Evolutionary conservation across 2,888 invertebrate genomes (phyloP).

Genomic region (Drosophila dives): DNA sequence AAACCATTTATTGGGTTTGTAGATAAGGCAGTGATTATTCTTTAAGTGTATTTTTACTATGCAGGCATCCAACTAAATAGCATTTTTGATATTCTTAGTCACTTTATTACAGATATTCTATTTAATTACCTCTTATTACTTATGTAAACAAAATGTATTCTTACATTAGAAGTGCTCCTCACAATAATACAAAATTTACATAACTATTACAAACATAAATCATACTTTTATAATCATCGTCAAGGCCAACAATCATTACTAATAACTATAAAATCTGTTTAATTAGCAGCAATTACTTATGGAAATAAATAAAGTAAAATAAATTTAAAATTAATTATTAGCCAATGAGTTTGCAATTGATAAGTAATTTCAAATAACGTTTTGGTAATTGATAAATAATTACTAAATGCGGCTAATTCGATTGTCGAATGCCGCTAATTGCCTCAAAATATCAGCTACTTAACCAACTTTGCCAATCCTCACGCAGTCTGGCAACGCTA

Average conservation of each 20-base stretch:
- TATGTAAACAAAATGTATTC: not conserved
- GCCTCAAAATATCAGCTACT: not conserved
- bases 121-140: not conserved
- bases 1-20: not conserved
- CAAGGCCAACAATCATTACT: not conserved
- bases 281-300: not conserved
- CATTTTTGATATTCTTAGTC: not conserved
- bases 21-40: not conserved
- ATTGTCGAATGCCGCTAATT: not conserved
- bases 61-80: not conserved
- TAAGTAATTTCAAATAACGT: not conserved
- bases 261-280: not conserved
- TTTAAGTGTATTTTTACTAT: not conserved
- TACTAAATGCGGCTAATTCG: not conserved
- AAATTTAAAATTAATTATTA: not conserved
- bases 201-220: not conserved
- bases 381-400: not conserved
- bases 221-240: not conserved
- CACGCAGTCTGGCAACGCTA: constrained; percentile 45
- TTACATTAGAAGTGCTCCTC: not conserved
- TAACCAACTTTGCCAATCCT: not conserved
- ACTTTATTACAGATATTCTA: not conserved
- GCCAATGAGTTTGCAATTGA: not conserved
- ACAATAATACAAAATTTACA: not conserved
- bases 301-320: not conserved